Conservation (phyloP, 2,113 vertebrate genomes). For the Mustela lutreola region DNA sequence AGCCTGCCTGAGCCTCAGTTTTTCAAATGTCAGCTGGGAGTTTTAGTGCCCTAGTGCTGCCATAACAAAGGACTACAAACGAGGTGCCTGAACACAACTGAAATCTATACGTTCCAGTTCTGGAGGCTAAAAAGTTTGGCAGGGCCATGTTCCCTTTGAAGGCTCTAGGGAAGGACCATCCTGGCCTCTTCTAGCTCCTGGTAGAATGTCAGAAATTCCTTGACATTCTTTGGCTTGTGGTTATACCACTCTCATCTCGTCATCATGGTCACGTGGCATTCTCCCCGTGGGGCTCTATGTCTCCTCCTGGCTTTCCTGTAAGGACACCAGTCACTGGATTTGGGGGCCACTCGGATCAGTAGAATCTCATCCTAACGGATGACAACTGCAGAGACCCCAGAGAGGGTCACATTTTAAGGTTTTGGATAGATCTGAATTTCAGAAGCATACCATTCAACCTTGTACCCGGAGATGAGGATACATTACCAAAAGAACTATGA, state of each 20-base stretch:
- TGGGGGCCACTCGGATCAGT: not conserved
- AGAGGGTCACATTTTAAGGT: not conserved
- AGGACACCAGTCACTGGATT: not conserved
- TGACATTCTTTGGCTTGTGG: not conserved
- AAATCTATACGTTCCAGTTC: not conserved
- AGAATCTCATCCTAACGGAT: not conserved
- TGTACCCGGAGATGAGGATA: not conserved
- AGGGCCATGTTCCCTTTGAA: not conserved
- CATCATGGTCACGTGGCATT: not conserved
- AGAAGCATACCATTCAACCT: not conserved
- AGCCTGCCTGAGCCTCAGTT: not conserved
- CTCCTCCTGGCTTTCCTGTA: not conserved
- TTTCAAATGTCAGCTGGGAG: not conserved
- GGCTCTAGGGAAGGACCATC: not conserved
- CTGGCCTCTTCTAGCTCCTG: not conserved
- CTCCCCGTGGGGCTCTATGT: not conserved
- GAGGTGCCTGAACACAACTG: not conserved
- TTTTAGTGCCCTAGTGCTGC: rapidly evolving
- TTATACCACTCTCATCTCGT: not conserved
- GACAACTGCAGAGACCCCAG: not conserved
- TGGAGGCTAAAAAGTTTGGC: not conserved
- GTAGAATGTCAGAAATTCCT: not conserved
- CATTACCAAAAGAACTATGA: not conserved
- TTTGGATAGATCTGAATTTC: not conserved
- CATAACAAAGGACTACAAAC: not conserved